Percentiles rank a stretch among this genome's conserved stretches.
Evolutionary conservation across 1,140 invertebrate species (phyloP).

Genomic region (Drosophila novamexicana): DNA sequence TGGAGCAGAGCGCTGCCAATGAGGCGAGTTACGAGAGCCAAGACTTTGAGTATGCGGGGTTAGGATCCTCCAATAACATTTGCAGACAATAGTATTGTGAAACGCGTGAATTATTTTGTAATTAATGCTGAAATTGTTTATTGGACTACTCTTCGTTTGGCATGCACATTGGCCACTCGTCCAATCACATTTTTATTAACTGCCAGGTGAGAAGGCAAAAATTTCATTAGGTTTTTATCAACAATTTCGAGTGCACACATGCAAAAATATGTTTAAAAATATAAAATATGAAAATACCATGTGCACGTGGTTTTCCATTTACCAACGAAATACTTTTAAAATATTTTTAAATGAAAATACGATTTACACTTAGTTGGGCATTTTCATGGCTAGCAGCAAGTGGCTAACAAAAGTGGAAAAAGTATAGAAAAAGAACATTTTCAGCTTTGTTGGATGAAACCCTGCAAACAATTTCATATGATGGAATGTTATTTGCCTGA

Average conservation of each 20-base stretch:
- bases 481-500: constrained; percentile 15
- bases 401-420: neutral
- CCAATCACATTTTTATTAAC: constrained; percentile 17
- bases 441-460: neutral
- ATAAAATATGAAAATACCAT: constrained; percentile 15
- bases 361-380: constrained; percentile 22
- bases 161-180: neutral
- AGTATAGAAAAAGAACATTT: neutral
- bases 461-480: constrained; percentile 4
- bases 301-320: constrained; percentile 7
- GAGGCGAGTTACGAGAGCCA: neutral
- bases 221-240: constrained; percentile 7
- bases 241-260: neutral
- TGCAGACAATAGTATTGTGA: constrained; percentile 4
- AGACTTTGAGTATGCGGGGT: neutral
- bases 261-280: constrained; percentile 11
- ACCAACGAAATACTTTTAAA: constrained; percentile 7
- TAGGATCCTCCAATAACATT: constrained; percentile 5
- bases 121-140: constrained; percentile 20
- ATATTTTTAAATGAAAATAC: constrained; percentile 24
- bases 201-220: constrained; percentile 5
- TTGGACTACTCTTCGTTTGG: neutral
- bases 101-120: constrained; percentile 31
- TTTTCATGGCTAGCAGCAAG: constrained; percentile 7
- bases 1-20: neutral